Evolutionary conservation across 2,888 invertebrate genomes (phyloP).

Genomic region (Girardia tigrina): DNA sequence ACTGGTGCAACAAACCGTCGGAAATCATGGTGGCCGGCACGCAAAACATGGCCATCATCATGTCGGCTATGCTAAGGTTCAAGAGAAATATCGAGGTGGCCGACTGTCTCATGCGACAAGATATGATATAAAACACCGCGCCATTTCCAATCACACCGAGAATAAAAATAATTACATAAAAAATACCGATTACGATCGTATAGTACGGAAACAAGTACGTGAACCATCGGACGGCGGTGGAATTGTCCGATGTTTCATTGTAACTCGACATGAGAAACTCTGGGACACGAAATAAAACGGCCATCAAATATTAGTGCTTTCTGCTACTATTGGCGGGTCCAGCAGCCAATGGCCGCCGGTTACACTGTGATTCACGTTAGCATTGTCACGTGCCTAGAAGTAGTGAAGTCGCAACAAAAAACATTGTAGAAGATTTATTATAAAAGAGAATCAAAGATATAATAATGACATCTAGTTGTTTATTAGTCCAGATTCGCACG

Average conservation of each 20-base stretch:
- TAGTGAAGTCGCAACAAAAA: neutral
- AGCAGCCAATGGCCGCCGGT: neutral
- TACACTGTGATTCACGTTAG: neutral
- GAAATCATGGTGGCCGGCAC: neutral
- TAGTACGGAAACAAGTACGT: neutral
- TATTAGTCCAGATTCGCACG: neutral
- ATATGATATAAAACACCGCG: neutral
- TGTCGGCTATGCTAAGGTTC: slow-evolving; percentile 21
- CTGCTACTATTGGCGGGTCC: neutral
- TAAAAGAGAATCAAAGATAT: neutral
- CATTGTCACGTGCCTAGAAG: neutral
- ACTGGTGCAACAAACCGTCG: neutral
- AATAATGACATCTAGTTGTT: neutral
- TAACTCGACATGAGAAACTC: neutral
- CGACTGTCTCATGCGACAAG: neutral
- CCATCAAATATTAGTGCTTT: neutral
- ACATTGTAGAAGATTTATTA: neutral
- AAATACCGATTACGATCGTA: neutral
- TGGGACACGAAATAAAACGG: neutral
- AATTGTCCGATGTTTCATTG: neutral
- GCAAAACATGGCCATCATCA: slow-evolving; percentile 16
- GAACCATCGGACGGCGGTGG: neutral
- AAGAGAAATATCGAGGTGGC: slow-evolving; percentile 20
- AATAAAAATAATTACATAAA: neutral
- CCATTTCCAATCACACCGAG: neutral